Base-by-base conservation (phyloP, 2,113 vertebrate genomes). In the Noctilio leporinus region DNA sequence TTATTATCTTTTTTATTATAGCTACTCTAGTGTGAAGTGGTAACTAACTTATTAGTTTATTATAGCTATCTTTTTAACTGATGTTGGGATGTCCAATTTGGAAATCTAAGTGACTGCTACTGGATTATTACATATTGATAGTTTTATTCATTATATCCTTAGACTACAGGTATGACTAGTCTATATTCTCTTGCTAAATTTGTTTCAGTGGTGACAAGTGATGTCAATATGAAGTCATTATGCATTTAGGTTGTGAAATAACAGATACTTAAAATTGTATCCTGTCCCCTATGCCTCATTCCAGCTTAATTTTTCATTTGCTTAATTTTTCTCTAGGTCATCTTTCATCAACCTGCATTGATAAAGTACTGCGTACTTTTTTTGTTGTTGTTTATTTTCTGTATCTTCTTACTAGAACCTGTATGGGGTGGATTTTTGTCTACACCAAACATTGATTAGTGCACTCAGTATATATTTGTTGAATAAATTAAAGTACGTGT, bases 261-360 rank as follows among this genome's bases (percentile, higher is more conserved):
- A 81, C 40, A 91, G 82, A 91, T 93, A 57, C 62, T 92, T 94
- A 20, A 81, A 73, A 69, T 83, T 93, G 4, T 73, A 51, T 65
- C 15, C 4, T 73, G 5, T 91, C 24, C 4, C 15, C 20, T 43
- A 1, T 62, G 47, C 22, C 70, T 95, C 17, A 49, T 2, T 8
- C 55, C 4, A 70, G n/a, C 9, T n/a, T n/a, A n/a, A n/a, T n/a
- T n/a, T n/a, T 83, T 57, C 28, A 62, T n/a, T 45, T 78, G 65
- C 20, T 83, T 64, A 38, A 85, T 45, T 94, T 96, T 94, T 93
- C 26, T 76, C 55, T 86, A 45, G 40, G 47, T 83, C 55, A 59
- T 62, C 51, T 69, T 83, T 83, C 38, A 12, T 83, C 43, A 76
- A 59, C 77, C n/a, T n/a, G n/a, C n/a, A n/a, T n/a, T 88, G 14